A percentile compares a stretch with the other conserved stretches of the same genome.
Conservation (phyloP, 2,888 invertebrate genomes). For the Beris chalybata region DNA sequence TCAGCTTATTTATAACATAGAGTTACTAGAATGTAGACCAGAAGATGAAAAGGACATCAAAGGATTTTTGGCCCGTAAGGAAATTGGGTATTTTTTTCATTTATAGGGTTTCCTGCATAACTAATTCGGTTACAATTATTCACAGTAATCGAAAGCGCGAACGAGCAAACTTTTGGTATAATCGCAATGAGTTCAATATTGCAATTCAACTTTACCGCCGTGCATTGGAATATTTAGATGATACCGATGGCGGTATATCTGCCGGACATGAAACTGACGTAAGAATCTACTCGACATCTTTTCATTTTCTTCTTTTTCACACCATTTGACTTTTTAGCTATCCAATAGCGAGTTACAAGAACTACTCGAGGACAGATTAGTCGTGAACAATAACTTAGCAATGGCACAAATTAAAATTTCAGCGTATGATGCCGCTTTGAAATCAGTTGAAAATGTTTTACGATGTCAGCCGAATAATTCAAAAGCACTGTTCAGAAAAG, state of each 20-base stretch:
- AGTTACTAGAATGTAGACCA: conserved; percentile 67
- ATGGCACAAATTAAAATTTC: conserved; percentile 88
- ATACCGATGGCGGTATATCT: conserved; percentile 67
- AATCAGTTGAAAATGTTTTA: conserved; percentile 81
- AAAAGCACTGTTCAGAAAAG: conserved; percentile 88
- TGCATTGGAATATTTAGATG: conserved; percentile 79
- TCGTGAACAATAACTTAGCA: conserved; percentile 90
- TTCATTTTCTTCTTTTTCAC: conserved; percentile 7
- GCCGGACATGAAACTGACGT: conserved; percentile 60
- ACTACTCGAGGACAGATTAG: conserved; percentile 76
- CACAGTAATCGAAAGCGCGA: conserved; percentile 73
- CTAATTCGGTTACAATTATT: not conserved
- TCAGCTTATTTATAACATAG: conserved; percentile 64
- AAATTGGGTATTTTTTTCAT: conserved; percentile 66
- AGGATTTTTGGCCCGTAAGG: conserved; percentile 67
- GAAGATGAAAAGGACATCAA: conserved; percentile 71
- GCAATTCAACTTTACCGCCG: conserved; percentile 87
- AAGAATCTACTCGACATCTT: conserved; percentile 1
- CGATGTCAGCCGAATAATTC: conserved; percentile 84
- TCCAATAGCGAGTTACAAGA: conserved; percentile 65
- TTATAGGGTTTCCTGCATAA: conserved; percentile 1
- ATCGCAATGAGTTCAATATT: conserved; percentile 74
- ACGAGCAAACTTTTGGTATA: conserved; percentile 90
- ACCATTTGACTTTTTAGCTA: conserved; percentile 45
- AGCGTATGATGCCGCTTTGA: conserved; percentile 80